phyloP scores from a whole-genome alignment of 2,797 vertebrate genomes.

The Momotus momota region DNA sequence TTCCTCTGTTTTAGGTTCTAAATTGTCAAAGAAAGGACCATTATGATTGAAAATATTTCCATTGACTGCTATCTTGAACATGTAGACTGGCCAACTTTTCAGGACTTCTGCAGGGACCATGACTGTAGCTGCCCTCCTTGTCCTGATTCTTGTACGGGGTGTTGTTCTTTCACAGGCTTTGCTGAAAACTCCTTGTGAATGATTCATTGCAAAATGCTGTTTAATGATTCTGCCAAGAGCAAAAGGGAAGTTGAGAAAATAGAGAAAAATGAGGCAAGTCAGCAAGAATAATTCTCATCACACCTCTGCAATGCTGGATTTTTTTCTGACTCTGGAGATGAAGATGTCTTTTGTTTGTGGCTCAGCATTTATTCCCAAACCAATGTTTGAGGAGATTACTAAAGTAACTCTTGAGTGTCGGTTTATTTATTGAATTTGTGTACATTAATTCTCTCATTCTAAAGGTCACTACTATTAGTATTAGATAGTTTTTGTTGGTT shows the following conservation, averaged over 20 bases:
- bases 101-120: background rate
- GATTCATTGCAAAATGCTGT: background rate
- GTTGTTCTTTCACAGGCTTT: background rate
- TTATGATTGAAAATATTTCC: background rate
- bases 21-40: background rate
- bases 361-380: background rate
- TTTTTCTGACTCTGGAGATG: background rate
- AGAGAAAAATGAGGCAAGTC: constrained; percentile 4
- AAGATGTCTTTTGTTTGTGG: background rate
- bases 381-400: background rate
- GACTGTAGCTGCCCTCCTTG: background rate
- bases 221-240: background rate
- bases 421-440: background rate
- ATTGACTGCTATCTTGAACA: background rate
- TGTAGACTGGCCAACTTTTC: background rate
- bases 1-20: background rate
- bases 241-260: background rate
- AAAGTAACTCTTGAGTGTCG: background rate
- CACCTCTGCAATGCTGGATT: background rate
- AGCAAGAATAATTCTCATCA: background rate
- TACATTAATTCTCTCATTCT: background rate
- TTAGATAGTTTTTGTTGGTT: background rate
- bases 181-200: background rate
- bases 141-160: background rate
- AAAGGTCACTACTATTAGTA: background rate